Evolutionary conservation across 2,888 invertebrate species (phyloP).

Genomic region (Plebejus argus): DNA sequence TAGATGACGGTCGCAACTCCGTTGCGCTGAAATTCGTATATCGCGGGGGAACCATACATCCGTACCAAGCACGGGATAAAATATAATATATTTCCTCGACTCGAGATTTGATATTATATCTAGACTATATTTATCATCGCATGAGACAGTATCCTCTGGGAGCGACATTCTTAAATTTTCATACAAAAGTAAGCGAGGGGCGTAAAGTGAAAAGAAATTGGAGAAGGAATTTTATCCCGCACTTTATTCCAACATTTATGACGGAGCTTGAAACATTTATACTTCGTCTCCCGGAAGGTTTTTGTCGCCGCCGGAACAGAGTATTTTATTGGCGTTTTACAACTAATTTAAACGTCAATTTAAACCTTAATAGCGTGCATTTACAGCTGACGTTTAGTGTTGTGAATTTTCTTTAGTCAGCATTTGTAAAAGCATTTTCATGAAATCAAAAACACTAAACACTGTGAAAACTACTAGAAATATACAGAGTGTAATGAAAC

Average conservation of each 20-base stretch:
- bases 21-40: too few relatives aligned
- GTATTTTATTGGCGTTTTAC: not conserved
- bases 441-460: too few relatives aligned
- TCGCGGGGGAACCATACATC: too few relatives aligned
- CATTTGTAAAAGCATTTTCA: not conserved
- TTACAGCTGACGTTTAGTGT: not conserved
- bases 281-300: constrained; percentile 5
- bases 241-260: constrained; percentile 26
- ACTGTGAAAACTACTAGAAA: too few relatives aligned
- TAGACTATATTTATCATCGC: constrained; percentile 52
- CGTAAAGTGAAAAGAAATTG: constrained; percentile 65
- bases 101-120: constrained; percentile 9
- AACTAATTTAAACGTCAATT: not conserved
- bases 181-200: constrained; percentile 53
- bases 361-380: not conserved
- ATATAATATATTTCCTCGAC: not conserved
- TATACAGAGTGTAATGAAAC: too few relatives aligned
- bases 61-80: not conserved
- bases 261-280: constrained; percentile 26
- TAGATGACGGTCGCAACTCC: too few relatives aligned
- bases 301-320: constrained; percentile 22
- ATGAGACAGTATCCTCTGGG: constrained; percentile 63
- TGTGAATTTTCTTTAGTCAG: not conserved
- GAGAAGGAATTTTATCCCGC: constrained; percentile 25
- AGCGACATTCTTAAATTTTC: constrained; percentile 71